Evolutionary conservation across 2,113 vertebrate genomes (phyloP), one percentile per base, ranked within the genome.

Genomic region (Myiozetetes cayanensis): DNA sequence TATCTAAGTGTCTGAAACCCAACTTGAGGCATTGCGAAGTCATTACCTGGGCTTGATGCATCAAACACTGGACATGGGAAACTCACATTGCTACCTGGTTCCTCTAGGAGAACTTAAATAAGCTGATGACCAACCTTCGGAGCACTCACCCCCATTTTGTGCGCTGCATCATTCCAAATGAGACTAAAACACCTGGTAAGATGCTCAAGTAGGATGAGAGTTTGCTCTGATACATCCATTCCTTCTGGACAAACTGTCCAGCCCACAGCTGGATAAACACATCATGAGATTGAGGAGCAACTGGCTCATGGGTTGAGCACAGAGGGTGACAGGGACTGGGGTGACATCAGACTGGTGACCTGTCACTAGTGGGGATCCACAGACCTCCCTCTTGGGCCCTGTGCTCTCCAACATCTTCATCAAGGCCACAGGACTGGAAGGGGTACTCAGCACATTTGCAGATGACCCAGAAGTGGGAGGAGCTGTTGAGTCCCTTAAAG

Each of bases 101-200:
- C 78, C 39, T 91, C 73, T 72, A 99, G 98, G 98, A 99, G 95
- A 99, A 99, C 86, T 74, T 99, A 89, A 98, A 98, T 93, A 99
- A 99, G 87, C 96, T 99, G 81, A 99, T 99, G 98, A 97, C 98
- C 65, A 99, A 99, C 2, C 72, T 94, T 18, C 68, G 93, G 20
- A 94, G 93, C 67, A 94, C 92, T 56, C 92, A 94, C 33, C 93
- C 93, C 8, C 93, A 94, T 53, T 94, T 94, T 59, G 93, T 94
- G 9, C 93, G 93, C 28, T 94, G 93, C 24, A 94, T 94, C 84
- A 94, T 94, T 37, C 93, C 93, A 35, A 94, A 94, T 79, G 93
- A 94, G 77, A 94, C 92, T 37, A 94, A 94, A 87, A 94, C 92
- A 47, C 93, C 93, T 41, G 92, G 92, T 94, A 95, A 97, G 91